These are phyloP conservation scores for Parasteatoda tepidariorum DNA, from an alignment of 1,140 invertebrate species.

Conservation along the genomic window DNA sequence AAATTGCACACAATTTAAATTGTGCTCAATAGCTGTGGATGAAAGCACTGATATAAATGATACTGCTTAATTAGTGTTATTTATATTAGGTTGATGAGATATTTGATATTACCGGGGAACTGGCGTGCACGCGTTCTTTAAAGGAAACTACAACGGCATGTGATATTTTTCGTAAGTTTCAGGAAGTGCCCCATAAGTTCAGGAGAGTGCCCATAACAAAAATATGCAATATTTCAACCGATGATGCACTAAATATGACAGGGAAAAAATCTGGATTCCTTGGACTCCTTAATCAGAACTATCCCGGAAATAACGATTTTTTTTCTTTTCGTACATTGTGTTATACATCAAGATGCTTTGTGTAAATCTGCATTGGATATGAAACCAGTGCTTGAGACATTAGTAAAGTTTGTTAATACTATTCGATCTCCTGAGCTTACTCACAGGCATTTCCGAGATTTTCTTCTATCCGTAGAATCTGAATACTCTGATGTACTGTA, in stretches of 20 bases:
- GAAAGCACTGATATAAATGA: conserved; percentile 8
- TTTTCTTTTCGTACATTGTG: conserved; percentile 3
- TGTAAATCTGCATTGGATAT: conserved; percentile 52
- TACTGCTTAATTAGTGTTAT: background rate
- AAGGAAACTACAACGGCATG: conserved; percentile 3
- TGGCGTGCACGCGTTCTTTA: conserved; percentile 5
- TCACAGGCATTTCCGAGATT: too few relatives aligned
- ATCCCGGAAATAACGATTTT: conserved; percentile 15
- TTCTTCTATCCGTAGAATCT: too few relatives aligned
- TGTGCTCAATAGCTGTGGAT: conserved; percentile 9
- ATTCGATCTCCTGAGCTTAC: too few relatives aligned
- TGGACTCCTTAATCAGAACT: conserved; percentile 17
- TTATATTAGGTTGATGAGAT: background rate
- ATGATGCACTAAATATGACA: conserved; percentile 9
- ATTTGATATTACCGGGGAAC: conserved; percentile 27
- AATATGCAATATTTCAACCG: conserved; percentile 6
- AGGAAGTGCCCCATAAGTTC: background rate
- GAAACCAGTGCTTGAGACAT: background rate
- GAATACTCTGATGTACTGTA: too few relatives aligned
- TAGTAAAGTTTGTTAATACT: too few relatives aligned
- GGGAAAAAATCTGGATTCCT: conserved; percentile 36
- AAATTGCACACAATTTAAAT: conserved; percentile 2
- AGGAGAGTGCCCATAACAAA: background rate
- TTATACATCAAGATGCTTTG: conserved; percentile 43
- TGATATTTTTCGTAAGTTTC: conserved; percentile 19